Evolutionary conservation across 2,113 vertebrate genomes (phyloP).

Genomic region (Brachionichthys hirsutus): DNA sequence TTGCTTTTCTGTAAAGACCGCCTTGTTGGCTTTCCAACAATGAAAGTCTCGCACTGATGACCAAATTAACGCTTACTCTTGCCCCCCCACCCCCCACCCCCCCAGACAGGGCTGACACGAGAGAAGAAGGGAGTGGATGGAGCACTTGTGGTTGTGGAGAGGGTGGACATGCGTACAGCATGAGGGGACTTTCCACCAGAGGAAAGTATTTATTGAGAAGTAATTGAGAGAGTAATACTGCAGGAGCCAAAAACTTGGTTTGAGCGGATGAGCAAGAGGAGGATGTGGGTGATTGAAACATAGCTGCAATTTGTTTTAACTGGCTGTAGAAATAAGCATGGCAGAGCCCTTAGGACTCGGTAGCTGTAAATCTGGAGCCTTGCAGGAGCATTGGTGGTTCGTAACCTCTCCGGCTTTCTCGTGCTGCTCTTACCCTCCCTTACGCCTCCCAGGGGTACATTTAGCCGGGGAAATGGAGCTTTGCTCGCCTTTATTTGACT

Average conservation of each 20-base stretch:
- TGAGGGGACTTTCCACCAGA: slow-evolving; percentile 63
- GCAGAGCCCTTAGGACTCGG: slow-evolving; percentile 63
- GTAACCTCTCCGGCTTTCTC: slow-evolving; percentile 68
- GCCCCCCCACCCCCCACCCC: too few relatives aligned
- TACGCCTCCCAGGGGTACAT: slow-evolving; percentile 71
- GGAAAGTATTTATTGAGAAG: slow-evolving; percentile 73
- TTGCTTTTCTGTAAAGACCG: not conserved
- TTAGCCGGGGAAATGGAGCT: slow-evolving; percentile 72
- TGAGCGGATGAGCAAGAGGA: slow-evolving; percentile 60
- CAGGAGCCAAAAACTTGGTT: slow-evolving; percentile 45
- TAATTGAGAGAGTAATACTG: slow-evolving; percentile 70
- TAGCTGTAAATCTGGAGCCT: slow-evolving; percentile 74
- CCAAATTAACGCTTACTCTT: slow-evolving; percentile 1
- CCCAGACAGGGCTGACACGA: not conserved
- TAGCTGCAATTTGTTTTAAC: slow-evolving; percentile 78
- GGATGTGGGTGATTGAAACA: slow-evolving; percentile 71
- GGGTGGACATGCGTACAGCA: slow-evolving; percentile 32
- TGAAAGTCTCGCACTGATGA: slow-evolving; percentile 12
- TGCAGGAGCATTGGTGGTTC: slow-evolving; percentile 64
- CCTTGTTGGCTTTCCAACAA: slow-evolving; percentile 6
- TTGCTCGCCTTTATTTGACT: slow-evolving; percentile 75
- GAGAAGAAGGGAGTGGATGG: slow-evolving; percentile 25
- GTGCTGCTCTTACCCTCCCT: slow-evolving; percentile 57
- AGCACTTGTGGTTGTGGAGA: slow-evolving; percentile 12
- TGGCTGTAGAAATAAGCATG: slow-evolving; percentile 78